Conservation (phyloP, 2,113 vertebrate species). For the Pterocles gutturalis region DNA sequence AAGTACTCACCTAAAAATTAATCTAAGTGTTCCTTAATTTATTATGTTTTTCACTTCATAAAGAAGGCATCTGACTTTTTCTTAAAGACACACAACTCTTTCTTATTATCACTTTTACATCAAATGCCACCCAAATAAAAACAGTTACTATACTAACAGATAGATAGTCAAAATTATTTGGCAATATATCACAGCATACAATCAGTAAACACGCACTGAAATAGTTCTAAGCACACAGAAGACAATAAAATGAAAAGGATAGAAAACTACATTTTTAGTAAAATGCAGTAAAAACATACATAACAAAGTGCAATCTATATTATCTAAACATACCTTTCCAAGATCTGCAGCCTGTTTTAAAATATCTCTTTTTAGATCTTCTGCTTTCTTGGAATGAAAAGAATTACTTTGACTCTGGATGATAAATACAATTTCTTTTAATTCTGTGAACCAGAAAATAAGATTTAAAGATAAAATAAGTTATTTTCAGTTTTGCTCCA, state of each 20-base stretch:
- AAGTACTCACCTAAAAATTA: neutral
- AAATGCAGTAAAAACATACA: neutral
- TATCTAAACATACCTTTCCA: constrained; percentile 81
- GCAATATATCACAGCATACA: neutral
- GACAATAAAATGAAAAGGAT: neutral
- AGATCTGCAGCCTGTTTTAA: constrained; percentile 82
- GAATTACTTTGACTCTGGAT: constrained; percentile 96
- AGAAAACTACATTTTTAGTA: neutral
- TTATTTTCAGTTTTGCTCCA: neutral
- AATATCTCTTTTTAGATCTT: constrained; percentile 82
- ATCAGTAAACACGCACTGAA: neutral
- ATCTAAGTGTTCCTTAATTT: neutral
- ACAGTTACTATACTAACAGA: neutral
- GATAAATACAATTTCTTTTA: constrained; percentile 90
- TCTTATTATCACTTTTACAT: neutral
- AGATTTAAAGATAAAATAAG: neutral
- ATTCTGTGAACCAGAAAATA: constrained; percentile 80
- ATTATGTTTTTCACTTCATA: neutral
- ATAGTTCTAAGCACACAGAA: neutral
- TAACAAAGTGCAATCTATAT: neutral
- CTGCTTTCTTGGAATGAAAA: constrained; percentile 89
- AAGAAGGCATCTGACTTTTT: neutral
- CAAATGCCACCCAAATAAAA: neutral
- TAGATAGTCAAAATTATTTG: neutral
- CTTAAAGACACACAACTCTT: neutral